Evolutionary conservation across 2,113 vertebrate species (phyloP).

Genomic region (Pangasianodon hypophthalmus): DNA sequence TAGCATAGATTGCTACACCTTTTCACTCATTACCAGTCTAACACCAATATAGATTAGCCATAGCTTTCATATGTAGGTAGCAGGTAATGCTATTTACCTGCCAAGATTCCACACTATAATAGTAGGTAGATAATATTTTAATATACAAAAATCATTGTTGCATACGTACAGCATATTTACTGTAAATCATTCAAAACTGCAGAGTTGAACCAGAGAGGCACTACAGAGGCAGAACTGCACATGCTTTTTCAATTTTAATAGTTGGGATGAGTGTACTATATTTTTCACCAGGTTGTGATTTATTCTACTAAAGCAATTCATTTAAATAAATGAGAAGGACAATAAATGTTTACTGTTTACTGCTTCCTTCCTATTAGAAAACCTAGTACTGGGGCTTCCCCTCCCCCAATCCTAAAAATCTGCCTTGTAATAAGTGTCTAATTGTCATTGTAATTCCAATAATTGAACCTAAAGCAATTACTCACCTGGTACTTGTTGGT

Average conservation of each 20-base stretch:
- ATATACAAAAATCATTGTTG: neutral
- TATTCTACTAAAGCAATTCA: neutral
- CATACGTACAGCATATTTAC: neutral
- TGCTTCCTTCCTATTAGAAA: neutral
- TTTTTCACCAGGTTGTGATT: neutral
- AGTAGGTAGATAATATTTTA: neutral
- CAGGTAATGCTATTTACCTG: no score
- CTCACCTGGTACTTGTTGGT: slow-evolving; percentile 80
- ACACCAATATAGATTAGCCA: no score
- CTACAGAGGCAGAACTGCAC: neutral
- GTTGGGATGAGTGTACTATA: neutral
- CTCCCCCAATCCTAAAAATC: neutral
- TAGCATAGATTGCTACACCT: no score
- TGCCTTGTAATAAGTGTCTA: neutral
- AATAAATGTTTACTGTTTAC: neutral
- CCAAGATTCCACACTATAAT: no score
- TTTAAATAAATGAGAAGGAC: neutral
- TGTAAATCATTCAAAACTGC: no score
- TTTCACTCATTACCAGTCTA: no score
- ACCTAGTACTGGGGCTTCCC: neutral
- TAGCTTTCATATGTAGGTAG: no score
- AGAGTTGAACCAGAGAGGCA: neutral
- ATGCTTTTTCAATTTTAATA: neutral
- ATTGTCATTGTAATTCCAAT: no score
- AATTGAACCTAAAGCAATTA: neutral